Evolutionary conservation across 2,113 vertebrate genomes (phyloP), one percentile per base, ranked within the genome.

Genomic region (human): DNA sequence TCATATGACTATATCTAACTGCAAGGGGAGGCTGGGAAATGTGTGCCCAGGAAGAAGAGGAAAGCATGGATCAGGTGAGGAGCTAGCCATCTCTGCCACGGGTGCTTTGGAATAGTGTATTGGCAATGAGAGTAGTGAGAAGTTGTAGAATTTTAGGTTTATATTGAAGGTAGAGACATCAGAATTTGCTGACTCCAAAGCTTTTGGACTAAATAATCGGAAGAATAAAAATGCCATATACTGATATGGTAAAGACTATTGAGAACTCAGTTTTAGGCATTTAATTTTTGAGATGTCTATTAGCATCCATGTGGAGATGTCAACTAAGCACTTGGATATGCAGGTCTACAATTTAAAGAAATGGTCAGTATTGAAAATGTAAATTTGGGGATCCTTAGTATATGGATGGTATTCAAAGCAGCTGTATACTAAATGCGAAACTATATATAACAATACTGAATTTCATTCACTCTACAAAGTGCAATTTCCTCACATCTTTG

Each of bases 401-500:
- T 18, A 85, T 64, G 48, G 32, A 32, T 76, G 16, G 14, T 80
- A 84, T 78, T 94, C 86, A 79, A 89, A 94, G 38, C 72, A 61
- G 85, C 50, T 78, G 59, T 52, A 89, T 30, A 87, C 57, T 93
- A 79, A 94, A 48, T 73, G 81, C 22, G 90, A 90, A 92, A 57
- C 16, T 83, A 6, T 73, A 68, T 76, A 30, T 48, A 95, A 35
- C 48, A 78, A 80, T 81, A 70, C 17, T 55, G 70, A 73, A 80
- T 90, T 89, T 94, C 43, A 87, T 83, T 86, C n/a, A 79, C 79
- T 40, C 70, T 64, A 23, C 18, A 45, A 92, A 94, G 88, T 87
- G 61, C 48, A 64, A 59, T 87, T 93, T 97, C 86, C 81, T 93
- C 17, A 81, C 16, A 61, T 52, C 43, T 95, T 97, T 90, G 38